phyloP scores from a whole-genome alignment of 1,140 invertebrate genomes.

The Lordiphosa mommai region DNA sequence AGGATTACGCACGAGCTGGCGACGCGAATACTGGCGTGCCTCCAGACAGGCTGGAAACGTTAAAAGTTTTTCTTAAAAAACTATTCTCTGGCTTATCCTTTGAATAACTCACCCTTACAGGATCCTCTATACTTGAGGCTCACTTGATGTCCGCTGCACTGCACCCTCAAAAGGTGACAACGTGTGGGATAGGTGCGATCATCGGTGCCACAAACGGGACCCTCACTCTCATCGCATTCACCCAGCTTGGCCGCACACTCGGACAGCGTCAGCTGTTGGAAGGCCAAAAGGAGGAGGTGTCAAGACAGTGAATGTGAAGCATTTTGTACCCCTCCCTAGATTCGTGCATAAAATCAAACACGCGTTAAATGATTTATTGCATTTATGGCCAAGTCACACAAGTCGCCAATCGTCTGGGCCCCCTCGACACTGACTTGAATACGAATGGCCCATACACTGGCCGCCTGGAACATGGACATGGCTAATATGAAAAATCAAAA shows the following conservation, averaged over 20 bases:
- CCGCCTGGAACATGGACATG: conserved; percentile 15
- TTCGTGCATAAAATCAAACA: conserved; percentile 56
- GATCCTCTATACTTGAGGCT: conserved; percentile 86
- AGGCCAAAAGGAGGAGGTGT: conserved; percentile 19
- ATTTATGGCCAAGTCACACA: conserved; percentile 58
- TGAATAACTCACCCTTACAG: conserved; percentile 83
- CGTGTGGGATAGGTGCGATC: conserved; percentile 88
- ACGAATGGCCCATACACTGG: conserved; percentile 33
- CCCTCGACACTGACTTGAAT: conserved; percentile 51
- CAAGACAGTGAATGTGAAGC: conserved; percentile 29
- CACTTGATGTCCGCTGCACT: conserved; percentile 86
- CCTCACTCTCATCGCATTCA: conserved; percentile 76
- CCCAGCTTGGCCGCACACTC: conserved; percentile 75
- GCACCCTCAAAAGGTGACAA: conserved; percentile 87
- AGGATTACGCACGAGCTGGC: conserved; percentile 73
- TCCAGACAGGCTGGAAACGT: conserved; percentile 56
- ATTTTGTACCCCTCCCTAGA: conserved; percentile 8
- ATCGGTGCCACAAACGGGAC: conserved; percentile 89
- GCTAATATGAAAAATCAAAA: conserved; percentile 68
- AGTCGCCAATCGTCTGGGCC: conserved; percentile 55
- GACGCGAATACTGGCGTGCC: conserved; percentile 61
- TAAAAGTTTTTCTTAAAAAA: too few species aligned
- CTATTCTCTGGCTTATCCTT: background rate
- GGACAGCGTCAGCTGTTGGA: conserved; percentile 51
- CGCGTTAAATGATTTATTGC: conserved; percentile 76